phyloP scores from a whole-genome alignment of 35 echinoderm and acorn worm species.

The Lytechinus pictus region DNA sequence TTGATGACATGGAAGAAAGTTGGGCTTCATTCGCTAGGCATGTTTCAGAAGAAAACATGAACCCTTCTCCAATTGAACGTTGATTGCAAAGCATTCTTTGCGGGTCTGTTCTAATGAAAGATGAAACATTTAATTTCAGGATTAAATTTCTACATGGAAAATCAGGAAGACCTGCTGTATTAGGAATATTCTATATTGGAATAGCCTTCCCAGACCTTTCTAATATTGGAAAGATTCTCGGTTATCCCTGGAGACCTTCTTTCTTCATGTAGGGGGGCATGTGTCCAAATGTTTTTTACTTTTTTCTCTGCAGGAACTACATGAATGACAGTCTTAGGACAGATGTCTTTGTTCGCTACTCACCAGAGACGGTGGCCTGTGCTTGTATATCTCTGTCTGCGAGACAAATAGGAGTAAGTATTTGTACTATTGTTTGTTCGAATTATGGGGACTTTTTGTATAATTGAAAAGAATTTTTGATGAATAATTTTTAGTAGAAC shows the following conservation, averaged over 20 bases:
- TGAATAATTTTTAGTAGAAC: too few relatives aligned
- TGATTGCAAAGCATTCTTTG: too few relatives aligned
- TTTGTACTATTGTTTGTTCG: not conserved
- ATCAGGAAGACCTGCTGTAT: too few relatives aligned
- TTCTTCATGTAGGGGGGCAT: not conserved
- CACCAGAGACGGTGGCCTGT: constrained; percentile 96
- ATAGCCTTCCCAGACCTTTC: not conserved
- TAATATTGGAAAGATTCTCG: not conserved
- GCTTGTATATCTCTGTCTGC: constrained; percentile 96
- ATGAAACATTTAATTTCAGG: too few relatives aligned
- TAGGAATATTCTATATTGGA: too few relatives aligned
- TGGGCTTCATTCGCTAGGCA: too few relatives aligned
- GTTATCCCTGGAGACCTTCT: not conserved
- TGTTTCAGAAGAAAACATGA: too few relatives aligned
- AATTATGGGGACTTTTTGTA: not conserved
- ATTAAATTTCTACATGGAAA: too few relatives aligned
- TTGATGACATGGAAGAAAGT: not conserved
- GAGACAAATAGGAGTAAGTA: constrained; percentile 81
- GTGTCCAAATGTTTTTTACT: not conserved
- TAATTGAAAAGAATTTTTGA: too few relatives aligned
- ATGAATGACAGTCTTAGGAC: constrained; percentile 98
- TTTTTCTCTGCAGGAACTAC: constrained; percentile 83
- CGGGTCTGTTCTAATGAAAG: too few relatives aligned
- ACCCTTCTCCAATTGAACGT: too few relatives aligned
- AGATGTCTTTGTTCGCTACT: constrained; percentile 90